Evolutionary conservation across 2,113 vertebrate species (phyloP).

Genomic region (Oriolus oriolus): DNA sequence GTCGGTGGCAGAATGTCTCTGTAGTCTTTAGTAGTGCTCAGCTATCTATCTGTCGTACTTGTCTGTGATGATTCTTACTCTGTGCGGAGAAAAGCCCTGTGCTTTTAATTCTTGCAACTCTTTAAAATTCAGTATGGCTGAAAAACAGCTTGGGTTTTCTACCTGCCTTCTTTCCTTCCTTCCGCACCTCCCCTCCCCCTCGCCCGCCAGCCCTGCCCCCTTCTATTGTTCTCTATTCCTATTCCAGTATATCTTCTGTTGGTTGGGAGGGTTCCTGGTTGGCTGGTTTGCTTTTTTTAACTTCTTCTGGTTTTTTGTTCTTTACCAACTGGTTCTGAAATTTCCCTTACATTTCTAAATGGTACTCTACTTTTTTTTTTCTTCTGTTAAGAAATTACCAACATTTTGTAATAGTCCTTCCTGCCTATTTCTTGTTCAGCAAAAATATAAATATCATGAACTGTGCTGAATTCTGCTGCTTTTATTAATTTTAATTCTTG

Average conservation of each 20-base stretch:
- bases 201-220: accelerated
- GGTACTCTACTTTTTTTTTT: neutral
- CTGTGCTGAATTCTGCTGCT: neutral
- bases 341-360: neutral
- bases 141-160: neutral
- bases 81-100: neutral
- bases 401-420: neutral
- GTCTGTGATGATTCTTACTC: neutral
- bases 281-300: neutral
- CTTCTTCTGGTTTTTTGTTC: neutral
- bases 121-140: neutral
- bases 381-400: neutral
- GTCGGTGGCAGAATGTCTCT: neutral
- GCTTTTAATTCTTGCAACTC: neutral
- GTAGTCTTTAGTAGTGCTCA: neutral
- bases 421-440: neutral
- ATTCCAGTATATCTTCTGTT: neutral
- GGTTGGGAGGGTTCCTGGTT: neutral
- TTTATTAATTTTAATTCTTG: constrained; percentile 8
- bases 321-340: neutral
- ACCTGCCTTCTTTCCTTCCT: neutral
- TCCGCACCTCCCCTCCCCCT: accelerated
- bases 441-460: neutral
- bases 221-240: neutral
- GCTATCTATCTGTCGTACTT: neutral